A percentile compares a stretch with the other conserved stretches of the same genome.
Conservation (phyloP, 2,797 vertebrate genomes). For the Sylvia borin region DNA sequence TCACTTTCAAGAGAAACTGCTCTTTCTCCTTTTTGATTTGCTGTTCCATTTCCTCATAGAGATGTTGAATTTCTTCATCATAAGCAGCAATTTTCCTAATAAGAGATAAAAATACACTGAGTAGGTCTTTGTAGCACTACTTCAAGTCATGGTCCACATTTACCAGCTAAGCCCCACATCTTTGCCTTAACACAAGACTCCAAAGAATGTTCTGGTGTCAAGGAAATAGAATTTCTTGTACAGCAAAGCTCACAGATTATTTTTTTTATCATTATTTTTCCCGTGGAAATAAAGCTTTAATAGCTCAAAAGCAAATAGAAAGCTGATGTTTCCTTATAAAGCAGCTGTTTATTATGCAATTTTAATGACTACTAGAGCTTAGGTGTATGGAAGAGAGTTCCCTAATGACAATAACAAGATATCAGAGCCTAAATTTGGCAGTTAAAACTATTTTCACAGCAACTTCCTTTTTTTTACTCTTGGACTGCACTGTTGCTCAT, state of each 20-base stretch:
- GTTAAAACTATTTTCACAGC: neutral
- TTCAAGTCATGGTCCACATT: neutral
- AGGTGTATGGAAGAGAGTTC: neutral
- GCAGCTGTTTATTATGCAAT: neutral
- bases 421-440: neutral
- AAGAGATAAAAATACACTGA: neutral
- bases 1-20: constrained; percentile 86
- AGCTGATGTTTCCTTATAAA: neutral
- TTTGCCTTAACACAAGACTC: neutral
- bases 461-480: neutral
- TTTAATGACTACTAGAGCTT: neutral
- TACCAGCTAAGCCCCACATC: neutral
- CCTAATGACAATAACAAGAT: neutral
- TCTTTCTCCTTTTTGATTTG: constrained; percentile 93
- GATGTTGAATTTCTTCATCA: constrained; percentile 87
- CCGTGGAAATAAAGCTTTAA: neutral
- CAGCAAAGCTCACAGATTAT: neutral
- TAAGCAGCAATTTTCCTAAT: constrained; percentile 88
- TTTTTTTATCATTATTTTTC: neutral
- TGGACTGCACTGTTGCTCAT: neutral
- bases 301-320: neutral
- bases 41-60: constrained; percentile 96
- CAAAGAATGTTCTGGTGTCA: neutral
- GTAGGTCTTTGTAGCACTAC: neutral
- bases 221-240: neutral